phyloP scores from a whole-genome alignment of 2,113 vertebrate species.

The Sorex fumeus region DNA sequence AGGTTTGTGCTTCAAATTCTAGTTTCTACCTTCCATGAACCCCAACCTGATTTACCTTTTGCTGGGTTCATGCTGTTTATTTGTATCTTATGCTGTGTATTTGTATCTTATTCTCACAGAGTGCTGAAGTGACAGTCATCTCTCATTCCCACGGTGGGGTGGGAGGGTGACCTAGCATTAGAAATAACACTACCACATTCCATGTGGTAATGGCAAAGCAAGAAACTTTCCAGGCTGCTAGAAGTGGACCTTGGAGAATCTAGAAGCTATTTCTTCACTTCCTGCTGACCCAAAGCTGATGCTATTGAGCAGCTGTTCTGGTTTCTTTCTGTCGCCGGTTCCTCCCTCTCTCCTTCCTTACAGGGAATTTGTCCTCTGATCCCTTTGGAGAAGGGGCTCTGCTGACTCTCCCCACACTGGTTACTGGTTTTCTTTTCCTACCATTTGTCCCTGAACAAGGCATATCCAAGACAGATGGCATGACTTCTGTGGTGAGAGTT shows the following conservation, averaged over 20 bases:
- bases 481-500: too few species aligned
- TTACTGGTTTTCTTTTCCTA: neutral
- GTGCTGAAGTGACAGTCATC: neutral
- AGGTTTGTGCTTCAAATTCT: neutral
- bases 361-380: neutral
- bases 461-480: neutral
- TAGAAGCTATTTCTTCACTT: neutral
- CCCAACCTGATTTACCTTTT: neutral
- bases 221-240: too few species aligned
- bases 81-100: neutral
- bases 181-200: rapidly evolving
- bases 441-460: neutral
- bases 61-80: neutral
- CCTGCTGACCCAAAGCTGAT: neutral
- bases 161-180: too few species aligned
- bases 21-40: rapidly evolving
- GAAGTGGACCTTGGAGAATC: too few species aligned
- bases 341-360: rapidly evolving
- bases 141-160: neutral
- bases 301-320: neutral
- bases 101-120: neutral
- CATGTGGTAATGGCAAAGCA: too few species aligned
- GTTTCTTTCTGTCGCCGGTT: neutral
- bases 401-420: neutral
- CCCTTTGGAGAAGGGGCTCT: neutral